Conservation (phyloP, 2,888 invertebrate genomes). For the Trachelus tabidus region DNA sequence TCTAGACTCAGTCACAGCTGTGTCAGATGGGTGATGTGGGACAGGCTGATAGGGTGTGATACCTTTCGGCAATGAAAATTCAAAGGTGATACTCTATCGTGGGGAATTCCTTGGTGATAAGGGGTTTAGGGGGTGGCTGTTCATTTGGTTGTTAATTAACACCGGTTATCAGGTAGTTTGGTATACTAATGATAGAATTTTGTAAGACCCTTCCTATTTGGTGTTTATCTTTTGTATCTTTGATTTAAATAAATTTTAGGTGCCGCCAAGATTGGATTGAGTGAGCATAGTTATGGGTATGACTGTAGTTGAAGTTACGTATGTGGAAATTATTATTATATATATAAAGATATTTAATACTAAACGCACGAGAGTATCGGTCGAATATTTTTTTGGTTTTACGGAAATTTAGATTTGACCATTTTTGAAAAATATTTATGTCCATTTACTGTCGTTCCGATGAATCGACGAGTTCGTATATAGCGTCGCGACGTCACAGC, state of each 20-base stretch:
- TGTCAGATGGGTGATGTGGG: no score
- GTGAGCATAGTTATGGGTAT: not conserved
- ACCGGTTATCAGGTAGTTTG: not conserved
- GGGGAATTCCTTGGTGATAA: not conserved
- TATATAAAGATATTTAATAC: no score
- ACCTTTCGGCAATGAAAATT: not conserved
- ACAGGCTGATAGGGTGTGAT: not conserved
- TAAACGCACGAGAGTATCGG: no score
- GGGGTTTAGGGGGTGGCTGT: not conserved
- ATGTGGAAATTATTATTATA: no score
- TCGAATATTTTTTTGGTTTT: no score
- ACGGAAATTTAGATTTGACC: no score
- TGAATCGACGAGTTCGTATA: conserved; percentile 19
- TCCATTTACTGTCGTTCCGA: conserved; percentile 12
- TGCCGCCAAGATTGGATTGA: conserved; percentile 12
- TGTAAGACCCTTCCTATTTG: conserved; percentile 9
- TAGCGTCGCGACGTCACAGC: conserved; percentile 14
- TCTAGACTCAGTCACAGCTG: no score
- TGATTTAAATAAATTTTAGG: conserved; percentile 20
- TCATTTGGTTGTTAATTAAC: conserved; percentile 21
- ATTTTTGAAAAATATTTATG: no score
- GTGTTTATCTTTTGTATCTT: conserved; percentile 11
- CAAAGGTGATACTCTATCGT: not conserved
- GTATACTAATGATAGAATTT: not conserved
- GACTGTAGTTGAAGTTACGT: no score